Conservation (phyloP, 2,113 vertebrate genomes). For the Galeopterus variegatus region DNA sequence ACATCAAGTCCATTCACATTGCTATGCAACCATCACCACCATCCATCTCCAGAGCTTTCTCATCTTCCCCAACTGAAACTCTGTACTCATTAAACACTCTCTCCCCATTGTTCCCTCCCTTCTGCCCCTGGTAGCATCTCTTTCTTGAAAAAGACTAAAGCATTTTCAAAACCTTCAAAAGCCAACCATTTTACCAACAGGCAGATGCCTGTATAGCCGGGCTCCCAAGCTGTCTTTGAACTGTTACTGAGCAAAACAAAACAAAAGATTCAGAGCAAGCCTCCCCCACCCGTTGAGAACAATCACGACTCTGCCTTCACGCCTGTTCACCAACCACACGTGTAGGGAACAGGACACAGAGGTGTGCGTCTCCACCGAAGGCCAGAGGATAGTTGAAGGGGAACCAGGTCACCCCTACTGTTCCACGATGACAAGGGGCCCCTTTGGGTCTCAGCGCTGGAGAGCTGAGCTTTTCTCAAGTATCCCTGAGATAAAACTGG, state of each 20-base stretch:
- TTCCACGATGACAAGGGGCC: background rate
- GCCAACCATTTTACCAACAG: background rate
- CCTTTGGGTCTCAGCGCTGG: background rate
- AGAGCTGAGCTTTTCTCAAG: background rate
- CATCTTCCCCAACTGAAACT: background rate
- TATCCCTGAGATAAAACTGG: background rate
- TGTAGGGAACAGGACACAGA: background rate
- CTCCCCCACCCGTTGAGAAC: background rate
- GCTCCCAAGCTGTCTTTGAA: background rate
- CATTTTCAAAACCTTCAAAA: background rate
- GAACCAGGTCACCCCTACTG: background rate
- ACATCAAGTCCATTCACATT: background rate
- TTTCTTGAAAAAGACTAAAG: constrained; percentile 38
- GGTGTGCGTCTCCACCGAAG: background rate
- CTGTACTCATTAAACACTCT: background rate
- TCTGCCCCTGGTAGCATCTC: background rate
- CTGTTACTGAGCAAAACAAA: background rate
- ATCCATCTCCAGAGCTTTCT: background rate
- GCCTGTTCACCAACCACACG: background rate
- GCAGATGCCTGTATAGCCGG: background rate
- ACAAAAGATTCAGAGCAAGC: background rate
- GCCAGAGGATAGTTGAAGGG: background rate
- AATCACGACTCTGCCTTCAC: background rate
- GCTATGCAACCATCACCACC: background rate
- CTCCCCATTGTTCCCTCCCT: too few relatives aligned